Evolutionary conservation across 2,888 invertebrate species (phyloP).

Genomic region (Machimus rusticus): DNA sequence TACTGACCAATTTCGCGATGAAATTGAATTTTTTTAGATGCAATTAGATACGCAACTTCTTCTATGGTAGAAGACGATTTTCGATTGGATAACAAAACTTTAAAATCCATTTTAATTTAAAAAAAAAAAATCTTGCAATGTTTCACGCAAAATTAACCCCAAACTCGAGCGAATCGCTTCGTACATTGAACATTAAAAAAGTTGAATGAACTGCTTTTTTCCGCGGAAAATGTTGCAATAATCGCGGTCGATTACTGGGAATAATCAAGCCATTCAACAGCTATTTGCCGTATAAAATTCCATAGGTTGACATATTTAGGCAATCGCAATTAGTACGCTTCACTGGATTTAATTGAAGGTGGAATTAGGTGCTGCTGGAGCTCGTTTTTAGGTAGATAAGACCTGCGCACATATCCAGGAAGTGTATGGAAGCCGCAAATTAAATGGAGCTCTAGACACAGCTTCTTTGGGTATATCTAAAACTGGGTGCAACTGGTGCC

Average conservation of each 20-base stretch:
- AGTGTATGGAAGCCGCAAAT: not conserved
- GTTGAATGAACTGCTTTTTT: not conserved
- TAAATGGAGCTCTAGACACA: not conserved
- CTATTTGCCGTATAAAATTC: not conserved
- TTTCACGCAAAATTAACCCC: not conserved
- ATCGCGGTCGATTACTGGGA: not conserved
- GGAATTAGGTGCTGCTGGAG: not conserved
- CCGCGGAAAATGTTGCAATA: not conserved
- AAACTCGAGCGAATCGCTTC: not conserved
- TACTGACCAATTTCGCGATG: not conserved
- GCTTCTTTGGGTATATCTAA: not conserved
- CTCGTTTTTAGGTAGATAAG: not conserved
- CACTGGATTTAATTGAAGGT: not conserved
- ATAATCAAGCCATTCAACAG: not conserved
- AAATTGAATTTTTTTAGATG: not conserved
- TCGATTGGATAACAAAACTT: not conserved
- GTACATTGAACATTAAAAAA: not conserved
- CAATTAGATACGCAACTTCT: not conserved
- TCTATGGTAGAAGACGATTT: not conserved
- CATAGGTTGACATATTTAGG: constrained; percentile 1
- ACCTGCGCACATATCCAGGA: not conserved
- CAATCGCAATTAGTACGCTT: constrained; percentile 3
- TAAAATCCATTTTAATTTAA: not conserved
- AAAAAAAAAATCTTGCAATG: not conserved
- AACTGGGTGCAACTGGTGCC: not conserved